Percentiles rank a stretch among this genome's conserved stretches.
These are phyloP conservation scores for Melanotaenia pygmaea DNA, from an alignment of 2,797 vertebrate genomes.

Conservation along the genomic window DNA sequence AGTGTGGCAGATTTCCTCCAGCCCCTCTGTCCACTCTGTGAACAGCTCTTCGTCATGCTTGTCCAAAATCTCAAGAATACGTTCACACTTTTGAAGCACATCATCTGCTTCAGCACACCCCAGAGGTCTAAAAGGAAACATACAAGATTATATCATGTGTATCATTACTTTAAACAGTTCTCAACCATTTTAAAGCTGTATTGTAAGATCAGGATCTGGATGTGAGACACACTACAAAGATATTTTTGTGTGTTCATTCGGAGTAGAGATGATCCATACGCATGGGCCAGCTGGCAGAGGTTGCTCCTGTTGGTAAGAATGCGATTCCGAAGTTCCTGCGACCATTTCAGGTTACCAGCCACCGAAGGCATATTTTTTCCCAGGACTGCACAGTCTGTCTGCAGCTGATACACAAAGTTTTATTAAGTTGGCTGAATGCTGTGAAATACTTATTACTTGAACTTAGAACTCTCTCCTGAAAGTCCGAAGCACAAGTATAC, in stretches of 20 bases:
- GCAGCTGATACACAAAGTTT: slow-evolving; percentile 73
- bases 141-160: background rate
- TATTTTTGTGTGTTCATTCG: background rate
- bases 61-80: slow-evolving; percentile 78
- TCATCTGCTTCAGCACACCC: slow-evolving; percentile 74
- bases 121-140: slow-evolving; percentile 67
- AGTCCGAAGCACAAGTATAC: background rate
- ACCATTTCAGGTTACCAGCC: slow-evolving; percentile 85
- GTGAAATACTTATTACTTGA: background rate
- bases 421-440: slow-evolving; percentile 6
- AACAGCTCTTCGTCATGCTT: slow-evolving; percentile 77
- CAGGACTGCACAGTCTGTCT: slow-evolving; percentile 65
- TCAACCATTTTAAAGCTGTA: background rate
- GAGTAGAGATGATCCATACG: slow-evolving; percentile 59
- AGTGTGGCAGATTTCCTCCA: slow-evolving; percentile 75
- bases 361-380: slow-evolving; percentile 83
- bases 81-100: slow-evolving; percentile 81
- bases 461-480: background rate
- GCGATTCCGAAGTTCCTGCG: slow-evolving; percentile 79
- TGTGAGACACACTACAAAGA: background rate
- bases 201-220: slow-evolving; percentile 1
- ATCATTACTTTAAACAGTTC: background rate
- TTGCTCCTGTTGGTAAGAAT: slow-evolving; percentile 77
- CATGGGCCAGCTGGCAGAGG: slow-evolving; percentile 76
- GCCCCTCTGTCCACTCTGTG: slow-evolving; percentile 75